A percentile compares a stretch with the other conserved stretches of the same genome.
These are phyloP conservation scores for Eupithecia pulchellata DNA, from an alignment of 2,888 invertebrate genomes.

Conservation along the genomic window DNA sequence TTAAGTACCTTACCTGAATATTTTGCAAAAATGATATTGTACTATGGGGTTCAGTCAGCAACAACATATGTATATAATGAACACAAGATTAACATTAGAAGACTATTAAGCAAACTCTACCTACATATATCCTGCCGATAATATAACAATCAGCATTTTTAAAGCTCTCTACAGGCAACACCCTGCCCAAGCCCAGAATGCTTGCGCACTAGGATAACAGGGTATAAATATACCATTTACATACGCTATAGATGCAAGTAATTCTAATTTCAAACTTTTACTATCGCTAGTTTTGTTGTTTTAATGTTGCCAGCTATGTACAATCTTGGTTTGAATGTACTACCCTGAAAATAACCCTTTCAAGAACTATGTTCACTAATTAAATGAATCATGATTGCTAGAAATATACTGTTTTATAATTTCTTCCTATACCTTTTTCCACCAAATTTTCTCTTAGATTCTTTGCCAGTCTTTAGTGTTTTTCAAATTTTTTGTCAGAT, in stretches of 20 bases:
- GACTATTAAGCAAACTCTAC: background rate
- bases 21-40: too few species aligned
- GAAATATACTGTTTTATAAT: background rate
- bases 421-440: background rate
- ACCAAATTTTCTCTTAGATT: background rate
- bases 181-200: slow-evolving; percentile 51
- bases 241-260: slow-evolving; percentile 64
- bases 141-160: slow-evolving; percentile 26
- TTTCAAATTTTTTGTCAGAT: background rate
- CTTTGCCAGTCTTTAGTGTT: background rate
- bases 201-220: slow-evolving; percentile 50
- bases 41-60: background rate
- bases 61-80: background rate
- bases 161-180: slow-evolving; percentile 42
- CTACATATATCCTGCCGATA: background rate
- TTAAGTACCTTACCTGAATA: too few species aligned
- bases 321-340: background rate
- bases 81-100: background rate
- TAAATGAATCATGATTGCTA: background rate
- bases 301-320: slow-evolving; percentile 5
- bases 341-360: background rate
- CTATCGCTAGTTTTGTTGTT: slow-evolving; percentile 37
- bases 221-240: slow-evolving; percentile 59
- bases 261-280: slow-evolving; percentile 43
- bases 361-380: too few species aligned